Evolutionary conservation across 2,888 invertebrate genomes (phyloP), one percentile per base, ranked within the genome.

Genomic region (Sclerodermus sp.): DNA sequence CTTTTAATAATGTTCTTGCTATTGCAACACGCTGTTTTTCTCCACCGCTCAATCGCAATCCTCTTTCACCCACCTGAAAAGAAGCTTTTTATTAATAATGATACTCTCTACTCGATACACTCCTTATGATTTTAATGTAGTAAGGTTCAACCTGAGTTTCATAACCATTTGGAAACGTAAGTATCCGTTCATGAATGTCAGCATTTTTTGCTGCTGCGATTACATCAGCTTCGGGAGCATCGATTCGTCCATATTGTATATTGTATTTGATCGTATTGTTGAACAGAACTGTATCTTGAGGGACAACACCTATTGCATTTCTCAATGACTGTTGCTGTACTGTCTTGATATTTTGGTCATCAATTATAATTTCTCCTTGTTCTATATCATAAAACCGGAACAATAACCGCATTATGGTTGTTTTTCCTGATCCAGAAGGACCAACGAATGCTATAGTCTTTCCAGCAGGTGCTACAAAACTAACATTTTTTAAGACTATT

Each of bases 11-110:
- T 0, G 97, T 97, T 56, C 98, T 82, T 0, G 98, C 98, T 58
- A 98, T 98, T 0, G 97, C 98, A 49, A 98, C 93, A 60, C 97
- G 83, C 77, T 99, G 98, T 71, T 99, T 98, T 76, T 98, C 98
- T 1, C 98, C 98, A 1, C 98, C 98, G 74, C 96, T 96, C 53
- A 98, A 81, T 57, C 96, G 88, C 50, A 98, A 79, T 4, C 98
- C 98, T 71, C 98, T 83, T 79, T 98, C 98, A 5, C 98, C 98
- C 15, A 98, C 93, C 86, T 90, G 55, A 1, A 56, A 47, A 51
- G 14, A 39, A 39, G 30, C 8, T 32, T 14, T 38, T 53, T 55
- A n/a, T 14, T 37, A n/a, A 37, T 9, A n/a, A 10, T 14, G 15
- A 37, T 9, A 37, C n/a, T 13, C 6, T 13, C n/a, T 6, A 37